These are phyloP conservation scores for Chrysotoxum bicinctum DNA, from an alignment of 2,888 invertebrate genomes.

Conservation along the genomic window DNA sequence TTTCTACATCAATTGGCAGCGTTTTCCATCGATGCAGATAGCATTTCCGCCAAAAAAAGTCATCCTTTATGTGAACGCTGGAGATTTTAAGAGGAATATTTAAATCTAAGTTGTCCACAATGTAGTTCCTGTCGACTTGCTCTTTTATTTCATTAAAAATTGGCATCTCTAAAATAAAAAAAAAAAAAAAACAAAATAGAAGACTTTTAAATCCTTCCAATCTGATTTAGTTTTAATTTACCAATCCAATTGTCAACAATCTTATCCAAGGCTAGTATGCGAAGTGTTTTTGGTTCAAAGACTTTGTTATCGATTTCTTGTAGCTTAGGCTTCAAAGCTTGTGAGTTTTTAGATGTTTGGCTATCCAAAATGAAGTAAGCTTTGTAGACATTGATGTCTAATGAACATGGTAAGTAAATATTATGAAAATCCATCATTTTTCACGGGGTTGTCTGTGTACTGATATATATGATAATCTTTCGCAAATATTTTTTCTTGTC, in stretches of 20 bases:
- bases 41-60: conserved; percentile 80
- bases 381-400: conserved; percentile 80
- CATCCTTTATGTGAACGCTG: conserved; percentile 78
- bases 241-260: conserved; percentile 80
- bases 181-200: neutral
- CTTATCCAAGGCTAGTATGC: conserved; percentile 79
- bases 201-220: neutral
- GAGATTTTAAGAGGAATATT: conserved; percentile 79
- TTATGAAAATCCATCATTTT: conserved; percentile 77
- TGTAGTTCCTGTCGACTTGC: conserved; percentile 79
- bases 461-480: neutral
- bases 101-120: conserved; percentile 79
- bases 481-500: neutral
- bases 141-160: conserved; percentile 77
- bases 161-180: conserved; percentile 76
- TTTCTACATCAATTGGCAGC: conserved; percentile 58
- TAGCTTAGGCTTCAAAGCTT: conserved; percentile 67
- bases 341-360: conserved; percentile 75
- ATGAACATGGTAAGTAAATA: conserved; percentile 79
- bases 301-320: conserved; percentile 73
- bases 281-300: conserved; percentile 78
- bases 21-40: conserved; percentile 79
- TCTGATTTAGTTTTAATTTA: neutral
- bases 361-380: conserved; percentile 77
- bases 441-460: neutral